Conservation (phyloP, 2,888 invertebrate genomes). For the Campoplex nolae region DNA sequence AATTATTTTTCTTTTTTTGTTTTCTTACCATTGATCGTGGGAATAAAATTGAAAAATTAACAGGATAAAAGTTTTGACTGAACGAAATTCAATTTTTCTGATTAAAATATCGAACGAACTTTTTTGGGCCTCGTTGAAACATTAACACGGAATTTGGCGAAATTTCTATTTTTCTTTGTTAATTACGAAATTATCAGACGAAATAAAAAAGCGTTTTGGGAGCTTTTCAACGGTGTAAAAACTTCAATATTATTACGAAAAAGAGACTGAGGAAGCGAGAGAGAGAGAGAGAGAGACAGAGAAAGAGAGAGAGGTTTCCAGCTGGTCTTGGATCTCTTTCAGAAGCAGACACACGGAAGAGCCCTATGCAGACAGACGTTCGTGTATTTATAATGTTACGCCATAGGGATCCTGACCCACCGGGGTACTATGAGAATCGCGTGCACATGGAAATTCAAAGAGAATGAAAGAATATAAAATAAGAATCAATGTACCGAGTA, state of each 20-base stretch:
- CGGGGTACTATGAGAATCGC: constrained; percentile 6
- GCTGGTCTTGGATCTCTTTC: constrained; percentile 51
- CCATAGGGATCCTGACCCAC: constrained; percentile 11
- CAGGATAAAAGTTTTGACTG: no score
- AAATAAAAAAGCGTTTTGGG: background rate
- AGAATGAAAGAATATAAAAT: background rate
- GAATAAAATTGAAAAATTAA: no score
- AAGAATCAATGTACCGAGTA: background rate
- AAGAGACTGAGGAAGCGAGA: constrained; percentile 30
- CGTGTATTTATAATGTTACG: constrained; percentile 37
- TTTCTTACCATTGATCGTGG: no score
- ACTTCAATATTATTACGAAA: background rate
- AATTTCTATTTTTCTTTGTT: background rate
- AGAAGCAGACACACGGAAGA: constrained; percentile 45
- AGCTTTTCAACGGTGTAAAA: background rate
- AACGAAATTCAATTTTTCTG: no score
- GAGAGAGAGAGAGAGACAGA: constrained; percentile 35
- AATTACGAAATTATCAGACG: background rate
- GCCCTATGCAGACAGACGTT: constrained; percentile 22
- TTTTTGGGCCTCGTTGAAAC: no score
- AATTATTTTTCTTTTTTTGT: background rate
- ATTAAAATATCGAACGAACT: no score
- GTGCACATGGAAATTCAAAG: background rate
- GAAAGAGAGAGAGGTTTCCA: constrained; percentile 6
- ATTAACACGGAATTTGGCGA: no score